Conservation (phyloP, 2,888 invertebrate genomes). For the Tetragonisca angustula region DNA sequence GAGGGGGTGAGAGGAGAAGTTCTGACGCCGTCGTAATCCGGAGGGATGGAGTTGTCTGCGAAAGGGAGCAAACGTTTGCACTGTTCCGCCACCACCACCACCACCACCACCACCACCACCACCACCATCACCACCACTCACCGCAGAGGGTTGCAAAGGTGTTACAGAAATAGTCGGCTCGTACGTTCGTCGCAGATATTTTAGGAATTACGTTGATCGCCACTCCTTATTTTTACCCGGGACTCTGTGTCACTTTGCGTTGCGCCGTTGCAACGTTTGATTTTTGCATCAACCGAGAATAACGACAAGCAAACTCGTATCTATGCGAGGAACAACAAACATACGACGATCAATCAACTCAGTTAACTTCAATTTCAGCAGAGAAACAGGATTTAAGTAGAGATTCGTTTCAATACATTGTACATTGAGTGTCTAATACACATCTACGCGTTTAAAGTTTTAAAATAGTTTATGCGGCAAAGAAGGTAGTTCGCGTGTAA, state of each 20-base stretch:
- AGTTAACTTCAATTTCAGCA: too few species aligned
- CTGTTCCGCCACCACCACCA: not conserved
- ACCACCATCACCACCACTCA: slow-evolving; percentile 7
- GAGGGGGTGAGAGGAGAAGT: not conserved
- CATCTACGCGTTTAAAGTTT: not conserved
- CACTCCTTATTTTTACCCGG: slow-evolving; percentile 36
- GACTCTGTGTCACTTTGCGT: not conserved
- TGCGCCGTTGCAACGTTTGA: slow-evolving; percentile 6
- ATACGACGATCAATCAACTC: not conserved
- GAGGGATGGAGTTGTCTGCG: slow-evolving; percentile 37
- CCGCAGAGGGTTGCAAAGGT: slow-evolving; percentile 36
- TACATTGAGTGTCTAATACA: not conserved
- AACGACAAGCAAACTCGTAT: not conserved
- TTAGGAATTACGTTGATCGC: slow-evolving; percentile 42
- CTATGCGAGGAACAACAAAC: not conserved
- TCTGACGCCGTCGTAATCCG: slow-evolving; percentile 37
- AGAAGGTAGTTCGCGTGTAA: not conserved
- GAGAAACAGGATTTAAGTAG: not conserved
- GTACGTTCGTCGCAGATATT: slow-evolving; percentile 41
- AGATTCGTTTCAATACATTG: not conserved
- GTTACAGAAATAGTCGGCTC: slow-evolving; percentile 39
- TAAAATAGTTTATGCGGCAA: not conserved
- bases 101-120: not conserved
- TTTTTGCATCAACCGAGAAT: not conserved
- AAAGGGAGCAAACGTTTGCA: slow-evolving; percentile 42